phyloP scores from a whole-genome alignment of 2,113 vertebrate genomes.

The Scophthalmus maximus region DNA sequence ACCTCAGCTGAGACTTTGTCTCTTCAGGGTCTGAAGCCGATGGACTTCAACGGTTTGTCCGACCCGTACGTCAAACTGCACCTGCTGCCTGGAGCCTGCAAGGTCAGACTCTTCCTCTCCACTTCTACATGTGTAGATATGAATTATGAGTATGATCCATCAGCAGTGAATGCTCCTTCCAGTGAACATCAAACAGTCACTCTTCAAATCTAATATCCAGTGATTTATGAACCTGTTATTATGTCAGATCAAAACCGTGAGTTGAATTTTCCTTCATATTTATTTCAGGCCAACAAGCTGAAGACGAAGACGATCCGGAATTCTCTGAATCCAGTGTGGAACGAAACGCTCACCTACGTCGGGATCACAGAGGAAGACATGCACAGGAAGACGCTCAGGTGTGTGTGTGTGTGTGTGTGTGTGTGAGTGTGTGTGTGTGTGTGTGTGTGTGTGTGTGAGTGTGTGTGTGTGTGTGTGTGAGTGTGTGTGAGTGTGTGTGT shows the following conservation, averaged over 20 bases:
- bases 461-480: neutral
- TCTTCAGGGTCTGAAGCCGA: conserved; percentile 88
- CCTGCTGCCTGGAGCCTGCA: conserved; percentile 90
- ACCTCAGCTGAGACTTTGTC: too few relatives aligned
- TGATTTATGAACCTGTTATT: too few relatives aligned
- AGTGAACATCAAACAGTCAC: too few relatives aligned
- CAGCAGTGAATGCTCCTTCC: too few relatives aligned
- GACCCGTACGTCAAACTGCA: conserved; percentile 93
- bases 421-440: neutral
- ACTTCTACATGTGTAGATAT: too few relatives aligned
- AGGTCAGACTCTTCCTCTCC: too few relatives aligned
- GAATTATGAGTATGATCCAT: too few relatives aligned
- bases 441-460: too few relatives aligned
- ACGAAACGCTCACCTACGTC: conserved; percentile 86
- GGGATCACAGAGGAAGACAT: conserved; percentile 91
- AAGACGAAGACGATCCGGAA: conserved; percentile 90
- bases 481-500: neutral
- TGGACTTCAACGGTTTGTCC: conserved; percentile 91
- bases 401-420: conserved; percentile 37
- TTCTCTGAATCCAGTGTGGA: conserved; percentile 89
- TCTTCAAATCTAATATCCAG: too few relatives aligned
- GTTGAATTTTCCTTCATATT: too few relatives aligned
- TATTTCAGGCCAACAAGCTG: conserved; percentile 90
- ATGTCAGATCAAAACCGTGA: too few relatives aligned
- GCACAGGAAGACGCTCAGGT: conserved; percentile 90